Conservation (phyloP, 2,797 vertebrate genomes). For the Thunnus albacares region DNA sequence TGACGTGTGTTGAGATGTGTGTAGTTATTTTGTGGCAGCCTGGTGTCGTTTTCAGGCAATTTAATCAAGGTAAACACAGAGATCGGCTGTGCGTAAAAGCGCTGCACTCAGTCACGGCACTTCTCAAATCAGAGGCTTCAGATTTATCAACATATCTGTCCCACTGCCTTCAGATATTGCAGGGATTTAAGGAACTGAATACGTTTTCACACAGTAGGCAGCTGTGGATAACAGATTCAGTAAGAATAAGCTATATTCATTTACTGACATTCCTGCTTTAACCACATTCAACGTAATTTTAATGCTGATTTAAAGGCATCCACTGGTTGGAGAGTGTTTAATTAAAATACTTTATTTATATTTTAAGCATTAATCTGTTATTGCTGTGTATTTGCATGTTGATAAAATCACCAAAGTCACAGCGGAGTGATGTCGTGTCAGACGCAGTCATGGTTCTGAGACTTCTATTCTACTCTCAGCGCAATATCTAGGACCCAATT, state of each 20-base stretch:
- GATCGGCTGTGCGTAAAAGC: neutral
- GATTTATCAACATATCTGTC: too few species aligned
- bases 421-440: neutral
- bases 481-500: neutral
- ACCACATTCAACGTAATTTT: neutral
- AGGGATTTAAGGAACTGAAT: too few species aligned
- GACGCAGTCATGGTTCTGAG: neutral
- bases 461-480: neutral
- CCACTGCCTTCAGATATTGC: too few species aligned
- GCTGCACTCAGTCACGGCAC: neutral
- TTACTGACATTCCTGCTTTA: too few species aligned
- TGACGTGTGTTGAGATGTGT: neutral
- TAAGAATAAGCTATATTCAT: too few species aligned
- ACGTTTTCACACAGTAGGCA: neutral
- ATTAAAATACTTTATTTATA: too few species aligned
- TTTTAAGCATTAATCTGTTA: neutral
- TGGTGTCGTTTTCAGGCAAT: neutral
- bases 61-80: neutral
- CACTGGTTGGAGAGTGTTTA: too few species aligned
- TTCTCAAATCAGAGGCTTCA: neutral
- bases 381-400: neutral
- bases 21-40: neutral
- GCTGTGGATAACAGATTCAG: neutral
- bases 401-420: too few species aligned
- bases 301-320: neutral